These are phyloP conservation scores for Metridium senile DNA, from an alignment of 92 coral and sea anemone genomes.

Conservation along the genomic window DNA sequence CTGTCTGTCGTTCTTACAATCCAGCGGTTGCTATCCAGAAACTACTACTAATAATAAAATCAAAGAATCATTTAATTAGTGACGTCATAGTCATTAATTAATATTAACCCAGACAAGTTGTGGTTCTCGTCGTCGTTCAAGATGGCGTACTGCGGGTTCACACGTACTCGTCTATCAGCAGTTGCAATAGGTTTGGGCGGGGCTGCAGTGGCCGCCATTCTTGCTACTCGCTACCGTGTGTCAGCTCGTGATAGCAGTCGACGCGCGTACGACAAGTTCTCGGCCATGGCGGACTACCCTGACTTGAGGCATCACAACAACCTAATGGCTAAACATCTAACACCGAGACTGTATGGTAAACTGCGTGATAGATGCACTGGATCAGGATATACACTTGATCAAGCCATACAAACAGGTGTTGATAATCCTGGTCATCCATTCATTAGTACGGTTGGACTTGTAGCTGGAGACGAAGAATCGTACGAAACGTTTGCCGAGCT, in stretches of 20 bases:
- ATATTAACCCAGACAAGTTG: background rate
- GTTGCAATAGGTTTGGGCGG: constrained; percentile 29
- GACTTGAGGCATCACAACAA: constrained; percentile 90
- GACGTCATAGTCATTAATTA: background rate
- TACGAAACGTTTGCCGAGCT: constrained; percentile 81
- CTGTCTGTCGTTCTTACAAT: too few species aligned
- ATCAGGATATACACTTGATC: constrained; percentile 82
- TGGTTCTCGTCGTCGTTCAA: background rate
- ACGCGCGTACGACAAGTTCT: constrained; percentile 28
- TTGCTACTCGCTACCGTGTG: constrained; percentile 19
- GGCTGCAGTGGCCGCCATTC: constrained; percentile 39
- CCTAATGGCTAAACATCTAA: constrained; percentile 91
- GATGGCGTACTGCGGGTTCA: constrained; percentile 21
- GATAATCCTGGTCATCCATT: constrained; percentile 98
- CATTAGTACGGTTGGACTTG: constrained; percentile 87
- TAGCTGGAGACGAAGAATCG: constrained; percentile 94
- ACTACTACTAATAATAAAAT: background rate
- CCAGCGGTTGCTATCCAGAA: background rate
- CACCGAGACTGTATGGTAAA: constrained; percentile 85
- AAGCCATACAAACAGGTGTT: constrained; percentile 89
- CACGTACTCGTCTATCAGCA: constrained; percentile 16
- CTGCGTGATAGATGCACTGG: constrained; percentile 75
- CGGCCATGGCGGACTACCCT: constrained; percentile 85
- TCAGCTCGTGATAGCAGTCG: constrained; percentile 15
- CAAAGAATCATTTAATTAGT: background rate